Evolutionary conservation across 2,797 vertebrate species (phyloP).

Genomic region (Pantherophis alleghaniensis): DNA sequence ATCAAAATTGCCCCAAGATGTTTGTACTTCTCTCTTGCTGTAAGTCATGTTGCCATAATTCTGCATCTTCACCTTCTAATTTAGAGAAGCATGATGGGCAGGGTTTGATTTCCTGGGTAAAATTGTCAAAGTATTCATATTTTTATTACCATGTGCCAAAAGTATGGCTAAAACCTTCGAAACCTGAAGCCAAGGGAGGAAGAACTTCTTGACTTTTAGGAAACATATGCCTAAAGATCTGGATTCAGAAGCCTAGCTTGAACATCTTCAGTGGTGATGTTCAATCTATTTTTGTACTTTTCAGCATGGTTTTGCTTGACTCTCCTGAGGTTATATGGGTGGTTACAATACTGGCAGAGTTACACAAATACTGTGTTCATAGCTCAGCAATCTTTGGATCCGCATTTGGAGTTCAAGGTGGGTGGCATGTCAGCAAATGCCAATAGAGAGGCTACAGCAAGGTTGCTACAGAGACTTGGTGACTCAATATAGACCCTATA

Average conservation of each 20-base stretch:
- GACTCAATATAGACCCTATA: conserved; percentile 63
- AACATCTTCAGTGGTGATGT: conserved; percentile 45
- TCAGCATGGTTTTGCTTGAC: conserved; percentile 75
- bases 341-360: conserved; percentile 72
- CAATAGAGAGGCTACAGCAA: conserved; percentile 67
- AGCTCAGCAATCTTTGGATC: conserved; percentile 74
- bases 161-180: not conserved
- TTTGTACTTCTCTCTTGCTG: not conserved
- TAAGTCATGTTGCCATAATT: not conserved
- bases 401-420: conserved; percentile 76
- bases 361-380: conserved; percentile 74
- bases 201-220: not conserved
- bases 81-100: not conserved
- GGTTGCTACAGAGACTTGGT: conserved; percentile 69
- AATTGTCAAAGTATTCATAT: not conserved
- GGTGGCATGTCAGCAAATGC: conserved; percentile 75
- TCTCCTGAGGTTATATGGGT: conserved; percentile 77
- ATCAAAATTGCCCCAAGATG: not conserved
- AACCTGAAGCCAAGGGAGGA: conserved; percentile 24
- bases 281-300: conserved; percentile 56
- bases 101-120: not conserved
- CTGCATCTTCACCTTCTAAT: not conserved
- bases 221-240: conserved; percentile 13
- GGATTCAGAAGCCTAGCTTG: conserved; percentile 14
- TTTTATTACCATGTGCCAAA: not conserved